Percentiles rank a stretch among this genome's conserved stretches.
Evolutionary conservation across 2,113 vertebrate species (phyloP).

Genomic region (Lathamus discolor): DNA sequence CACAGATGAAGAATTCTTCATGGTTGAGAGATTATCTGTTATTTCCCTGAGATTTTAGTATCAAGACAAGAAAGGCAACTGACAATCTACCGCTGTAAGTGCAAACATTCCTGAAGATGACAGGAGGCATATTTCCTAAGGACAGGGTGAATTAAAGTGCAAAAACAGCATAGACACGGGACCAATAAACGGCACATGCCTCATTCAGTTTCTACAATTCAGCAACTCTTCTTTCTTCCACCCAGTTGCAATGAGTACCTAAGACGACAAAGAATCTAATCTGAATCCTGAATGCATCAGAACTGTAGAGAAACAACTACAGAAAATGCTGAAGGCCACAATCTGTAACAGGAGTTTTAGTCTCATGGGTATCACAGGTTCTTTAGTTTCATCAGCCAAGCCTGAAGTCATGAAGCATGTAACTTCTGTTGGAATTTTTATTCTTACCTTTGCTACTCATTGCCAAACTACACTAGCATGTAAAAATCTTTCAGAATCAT

Average conservation of each 20-base stretch:
- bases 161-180: background rate
- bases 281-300: background rate
- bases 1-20: background rate
- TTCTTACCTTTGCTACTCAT: background rate
- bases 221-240: background rate
- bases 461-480: background rate
- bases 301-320: background rate
- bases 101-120: background rate
- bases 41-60: background rate
- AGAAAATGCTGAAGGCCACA: background rate
- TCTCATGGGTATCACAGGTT: background rate
- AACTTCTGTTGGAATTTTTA: background rate
- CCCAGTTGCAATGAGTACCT: background rate
- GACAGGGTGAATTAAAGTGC: background rate
- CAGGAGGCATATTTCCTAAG: background rate
- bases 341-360: background rate
- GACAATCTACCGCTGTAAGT: background rate
- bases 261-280: background rate
- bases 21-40: background rate
- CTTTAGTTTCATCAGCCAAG: background rate
- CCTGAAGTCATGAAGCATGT: background rate
- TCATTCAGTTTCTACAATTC: background rate
- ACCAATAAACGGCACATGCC: background rate
- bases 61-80: background rate
- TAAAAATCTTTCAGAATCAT: background rate